phyloP scores from a whole-genome alignment of 2,888 invertebrate genomes.

The Apamea crenata region DNA sequence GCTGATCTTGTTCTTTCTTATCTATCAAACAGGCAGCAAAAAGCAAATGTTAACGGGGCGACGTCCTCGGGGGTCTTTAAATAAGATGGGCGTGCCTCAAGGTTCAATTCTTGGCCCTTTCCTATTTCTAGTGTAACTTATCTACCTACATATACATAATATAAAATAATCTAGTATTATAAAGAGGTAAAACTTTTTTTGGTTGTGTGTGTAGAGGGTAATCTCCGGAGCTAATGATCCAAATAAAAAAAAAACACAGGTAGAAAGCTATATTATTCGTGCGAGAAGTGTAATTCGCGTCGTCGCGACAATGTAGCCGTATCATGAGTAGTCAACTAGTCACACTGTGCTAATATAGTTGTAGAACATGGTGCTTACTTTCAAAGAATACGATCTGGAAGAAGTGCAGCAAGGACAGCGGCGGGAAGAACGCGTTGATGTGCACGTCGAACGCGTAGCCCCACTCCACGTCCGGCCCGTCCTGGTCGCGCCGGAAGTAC shows the following conservation, averaged over 20 bases:
- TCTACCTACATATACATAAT: too few species aligned
- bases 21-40: background rate
- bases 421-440: conserved; percentile 99
- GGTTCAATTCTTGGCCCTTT: background rate
- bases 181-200: too few species aligned
- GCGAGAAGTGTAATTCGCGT: background rate
- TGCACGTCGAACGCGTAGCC: conserved; percentile 99
- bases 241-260: too few species aligned
- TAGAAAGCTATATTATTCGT: too few species aligned
- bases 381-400: conserved; percentile 97
- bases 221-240: too few species aligned
- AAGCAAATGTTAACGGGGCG: background rate
- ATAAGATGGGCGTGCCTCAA: background rate
- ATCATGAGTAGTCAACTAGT: background rate
- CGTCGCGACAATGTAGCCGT: background rate
- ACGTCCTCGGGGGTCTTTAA: background rate
- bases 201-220: too few species aligned
- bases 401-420: conserved; percentile 97
- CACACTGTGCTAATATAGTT: background rate
- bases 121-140: background rate
- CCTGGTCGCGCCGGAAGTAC: conserved; percentile 92
- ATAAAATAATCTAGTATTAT: too few species aligned
- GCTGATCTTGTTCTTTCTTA: background rate
- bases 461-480: conserved; percentile 96
- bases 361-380: conserved; percentile 87